These are phyloP conservation scores for Karalla daura DNA, from an alignment of 2,797 vertebrate genomes.

Conservation along the genomic window DNA sequence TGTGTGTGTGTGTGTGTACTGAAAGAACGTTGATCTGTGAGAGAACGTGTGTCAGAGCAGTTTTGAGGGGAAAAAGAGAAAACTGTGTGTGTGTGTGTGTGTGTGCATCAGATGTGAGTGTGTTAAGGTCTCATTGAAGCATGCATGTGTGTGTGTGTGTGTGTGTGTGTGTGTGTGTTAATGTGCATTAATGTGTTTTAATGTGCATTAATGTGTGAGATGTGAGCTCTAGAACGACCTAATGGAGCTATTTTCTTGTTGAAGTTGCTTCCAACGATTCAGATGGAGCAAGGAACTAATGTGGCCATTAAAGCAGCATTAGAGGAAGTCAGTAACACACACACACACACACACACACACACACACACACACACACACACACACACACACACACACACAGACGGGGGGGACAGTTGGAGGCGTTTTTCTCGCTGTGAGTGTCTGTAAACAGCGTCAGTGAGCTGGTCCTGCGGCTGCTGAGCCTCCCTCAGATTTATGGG, in stretches of 20 bases:
- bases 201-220: conserved; percentile 20
- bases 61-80: background rate
- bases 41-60: too few species aligned
- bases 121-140: too few species aligned
- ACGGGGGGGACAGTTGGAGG: too few species aligned
- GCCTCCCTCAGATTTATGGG: background rate
- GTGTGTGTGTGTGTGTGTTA: conserved; percentile 8
- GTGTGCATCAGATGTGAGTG: too few species aligned
- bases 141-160: conserved; percentile 10
- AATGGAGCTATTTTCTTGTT: conserved; percentile 62
- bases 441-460: conserved; percentile 1
- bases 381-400: too few species aligned
- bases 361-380: background rate
- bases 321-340: conserved; percentile 26
- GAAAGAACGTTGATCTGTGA: background rate
- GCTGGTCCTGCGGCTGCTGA: background rate
- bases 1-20: background rate
- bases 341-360: background rate
- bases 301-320: conserved; percentile 59
- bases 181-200: background rate
- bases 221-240: conserved; percentile 42
- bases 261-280: conserved; percentile 45
- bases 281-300: conserved; percentile 42
- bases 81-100: conserved; percentile 8
- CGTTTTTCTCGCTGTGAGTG: conserved; percentile 5